Percentiles rank a stretch among this genome's conserved stretches.
phyloP scores from a whole-genome alignment of 2,797 vertebrate genomes.

The Lates japonicus region DNA sequence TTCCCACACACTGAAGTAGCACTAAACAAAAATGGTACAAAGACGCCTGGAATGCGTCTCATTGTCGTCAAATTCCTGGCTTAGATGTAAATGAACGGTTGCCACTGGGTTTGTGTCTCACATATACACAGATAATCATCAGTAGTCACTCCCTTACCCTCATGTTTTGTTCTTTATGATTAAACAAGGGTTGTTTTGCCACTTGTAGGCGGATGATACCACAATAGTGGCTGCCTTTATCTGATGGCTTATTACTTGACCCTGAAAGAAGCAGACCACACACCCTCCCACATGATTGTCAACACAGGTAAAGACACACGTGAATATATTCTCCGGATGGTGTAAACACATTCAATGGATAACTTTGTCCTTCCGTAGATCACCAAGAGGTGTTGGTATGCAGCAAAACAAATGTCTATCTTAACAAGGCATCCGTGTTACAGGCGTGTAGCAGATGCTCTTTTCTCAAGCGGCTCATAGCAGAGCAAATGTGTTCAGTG shows the following conservation, averaged over 20 bases:
- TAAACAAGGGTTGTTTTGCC: constrained; percentile 74
- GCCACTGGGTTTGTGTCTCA: constrained; percentile 41
- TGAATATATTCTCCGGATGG: background rate
- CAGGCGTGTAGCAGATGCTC: constrained; percentile 37
- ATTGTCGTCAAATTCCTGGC: constrained; percentile 60
- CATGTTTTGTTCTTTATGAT: constrained; percentile 65
- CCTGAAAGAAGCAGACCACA: constrained; percentile 60
- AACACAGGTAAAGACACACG: constrained; percentile 38
- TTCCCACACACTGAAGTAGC: background rate
- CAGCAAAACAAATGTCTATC: background rate
- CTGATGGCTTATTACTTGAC: constrained; percentile 72
- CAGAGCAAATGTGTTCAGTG: constrained; percentile 25
- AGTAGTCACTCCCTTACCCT: constrained; percentile 44
- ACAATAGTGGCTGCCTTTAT: constrained; percentile 74
- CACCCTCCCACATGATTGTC: constrained; percentile 25
- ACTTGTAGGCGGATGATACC: constrained; percentile 61
- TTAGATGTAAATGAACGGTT: constrained; percentile 57
- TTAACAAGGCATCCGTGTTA: constrained; percentile 23
- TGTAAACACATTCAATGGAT: background rate
- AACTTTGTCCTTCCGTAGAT: constrained; percentile 13
- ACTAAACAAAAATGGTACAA: constrained; percentile 21
- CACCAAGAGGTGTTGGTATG: background rate
- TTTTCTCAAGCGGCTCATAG: constrained; percentile 42
- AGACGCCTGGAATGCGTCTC: constrained; percentile 51
- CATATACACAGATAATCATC: constrained; percentile 70